phyloP scores from a whole-genome alignment of 23 tunicate genomes.

The Pegea sp. region DNA sequence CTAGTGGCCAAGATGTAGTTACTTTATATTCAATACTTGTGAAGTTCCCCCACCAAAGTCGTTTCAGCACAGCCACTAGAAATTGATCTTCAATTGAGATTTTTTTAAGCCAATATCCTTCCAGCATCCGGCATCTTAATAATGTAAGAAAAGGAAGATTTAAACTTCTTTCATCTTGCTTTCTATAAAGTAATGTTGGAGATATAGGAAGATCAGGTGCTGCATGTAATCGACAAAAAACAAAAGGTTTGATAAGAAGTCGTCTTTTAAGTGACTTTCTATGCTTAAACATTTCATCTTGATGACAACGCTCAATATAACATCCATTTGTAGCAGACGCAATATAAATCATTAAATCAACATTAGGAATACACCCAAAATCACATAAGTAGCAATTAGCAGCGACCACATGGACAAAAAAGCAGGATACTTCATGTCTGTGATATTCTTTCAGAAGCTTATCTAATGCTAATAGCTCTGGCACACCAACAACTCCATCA shows the following conservation, averaged over 20 bases:
- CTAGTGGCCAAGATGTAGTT: conserved; percentile 63
- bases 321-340: conserved; percentile 58
- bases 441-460: conserved; percentile 37
- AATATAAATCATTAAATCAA: conserved; percentile 45
- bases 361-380: conserved; percentile 40
- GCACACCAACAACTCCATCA: conserved; percentile 77
- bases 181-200: conserved; percentile 11
- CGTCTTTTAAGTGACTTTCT: not conserved
- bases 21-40: conserved; percentile 45
- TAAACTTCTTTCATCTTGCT: conserved; percentile 32
- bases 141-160: conserved; percentile 21
- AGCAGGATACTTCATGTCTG: conserved; percentile 29
- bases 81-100: conserved; percentile 4
- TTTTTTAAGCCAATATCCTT: conserved; percentile 34
- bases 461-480: conserved; percentile 28
- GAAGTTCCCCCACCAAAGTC: conserved; percentile 50
- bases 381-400: conserved; percentile 30
- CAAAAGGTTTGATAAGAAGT: not conserved
- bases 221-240: no score
- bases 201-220: no score
- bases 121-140: conserved; percentile 32
- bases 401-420: conserved; percentile 37
- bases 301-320: conserved; percentile 9
- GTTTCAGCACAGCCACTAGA: conserved; percentile 11
- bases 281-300: no score